These are phyloP conservation scores for Oncopodura yosiiana DNA, from an alignment of 1,140 invertebrate species.

Conservation along the genomic window DNA sequence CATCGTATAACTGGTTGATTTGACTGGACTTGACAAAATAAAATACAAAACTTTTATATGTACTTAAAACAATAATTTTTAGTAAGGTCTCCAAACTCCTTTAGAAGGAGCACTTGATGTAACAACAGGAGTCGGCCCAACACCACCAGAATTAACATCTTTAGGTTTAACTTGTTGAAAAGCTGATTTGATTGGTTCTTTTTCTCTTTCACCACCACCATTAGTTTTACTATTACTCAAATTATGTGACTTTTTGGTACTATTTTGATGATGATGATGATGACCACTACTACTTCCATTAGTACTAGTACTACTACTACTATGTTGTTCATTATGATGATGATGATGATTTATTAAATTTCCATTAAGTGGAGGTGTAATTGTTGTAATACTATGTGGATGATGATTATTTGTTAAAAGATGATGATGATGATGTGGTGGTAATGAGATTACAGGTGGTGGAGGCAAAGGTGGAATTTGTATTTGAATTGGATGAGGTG, in stretches of 20 bases:
- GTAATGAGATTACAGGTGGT: not conserved
- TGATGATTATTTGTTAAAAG: too few species aligned
- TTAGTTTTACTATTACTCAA: constrained; percentile 6
- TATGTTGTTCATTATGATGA: constrained; percentile 5
- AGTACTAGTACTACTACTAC: not conserved
- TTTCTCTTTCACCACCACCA: not conserved
- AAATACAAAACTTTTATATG: not conserved
- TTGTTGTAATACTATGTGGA: too few species aligned
- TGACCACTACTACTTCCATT: not conserved
- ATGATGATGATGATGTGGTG: not conserved
- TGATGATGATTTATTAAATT: not conserved
- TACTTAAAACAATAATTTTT: not conserved
- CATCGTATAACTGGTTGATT: constrained; percentile 19
- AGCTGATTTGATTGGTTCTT: constrained; percentile 18
- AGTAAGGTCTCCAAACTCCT: constrained; percentile 33
- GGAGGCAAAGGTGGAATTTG: constrained; percentile 6
- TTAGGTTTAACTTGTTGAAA: constrained; percentile 33
- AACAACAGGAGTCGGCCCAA: constrained; percentile 14
- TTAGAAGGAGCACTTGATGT: constrained; percentile 28
- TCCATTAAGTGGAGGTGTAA: too few species aligned
- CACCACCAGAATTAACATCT: constrained; percentile 12
- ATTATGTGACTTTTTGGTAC: constrained; percentile 2
- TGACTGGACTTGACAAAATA: constrained; percentile 5
- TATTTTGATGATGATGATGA: constrained; percentile 4
- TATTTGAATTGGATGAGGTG: not conserved